These are phyloP conservation scores for Disparrhopalites patrizii DNA, from an alignment of 2,888 invertebrate species.

Conservation along the genomic window DNA sequence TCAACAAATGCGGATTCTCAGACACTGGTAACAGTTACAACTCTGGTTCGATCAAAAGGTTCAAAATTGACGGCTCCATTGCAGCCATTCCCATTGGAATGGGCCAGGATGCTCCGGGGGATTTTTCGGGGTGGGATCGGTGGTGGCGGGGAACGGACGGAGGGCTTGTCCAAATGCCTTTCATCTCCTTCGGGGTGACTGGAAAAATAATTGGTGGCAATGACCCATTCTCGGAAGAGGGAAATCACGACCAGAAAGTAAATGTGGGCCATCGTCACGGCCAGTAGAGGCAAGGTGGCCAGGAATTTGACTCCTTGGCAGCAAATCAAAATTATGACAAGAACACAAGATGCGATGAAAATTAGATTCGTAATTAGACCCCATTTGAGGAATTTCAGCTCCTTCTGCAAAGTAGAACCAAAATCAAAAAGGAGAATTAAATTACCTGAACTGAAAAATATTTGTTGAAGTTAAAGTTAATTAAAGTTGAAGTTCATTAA, in stretches of 20 bases:
- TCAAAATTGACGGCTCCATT: constrained; percentile 4
- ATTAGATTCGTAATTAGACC: constrained; percentile 18
- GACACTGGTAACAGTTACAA: constrained; percentile 27
- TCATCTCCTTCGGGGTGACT: neutral
- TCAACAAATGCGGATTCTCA: no score
- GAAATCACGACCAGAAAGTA: constrained; percentile 29
- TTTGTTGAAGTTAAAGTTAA: no score
- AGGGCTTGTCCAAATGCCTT: neutral
- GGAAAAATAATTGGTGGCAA: constrained; percentile 15
- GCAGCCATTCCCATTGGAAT: constrained; percentile 23
- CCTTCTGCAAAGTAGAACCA: constrained; percentile 18
- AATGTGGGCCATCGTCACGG: constrained; percentile 20
- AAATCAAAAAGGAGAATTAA: no score
- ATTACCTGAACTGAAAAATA: no score
- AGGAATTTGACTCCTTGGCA: constrained; percentile 27
- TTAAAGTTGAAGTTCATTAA: no score
- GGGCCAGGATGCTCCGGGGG: constrained; percentile 3
- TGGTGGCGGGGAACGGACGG: constrained; percentile 5
- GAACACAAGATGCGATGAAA: constrained; percentile 15
- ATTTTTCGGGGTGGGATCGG: constrained; percentile 20
- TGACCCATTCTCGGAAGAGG: constrained; percentile 25
- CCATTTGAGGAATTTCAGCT: constrained; percentile 23
- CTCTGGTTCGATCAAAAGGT: neutral
- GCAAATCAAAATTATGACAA: constrained; percentile 26
- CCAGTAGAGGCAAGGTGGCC: constrained; percentile 18